Evolutionary conservation across 2,888 invertebrate genomes (phyloP), one percentile per base, ranked within the genome.

Genomic region (Macrophya annulata): DNA sequence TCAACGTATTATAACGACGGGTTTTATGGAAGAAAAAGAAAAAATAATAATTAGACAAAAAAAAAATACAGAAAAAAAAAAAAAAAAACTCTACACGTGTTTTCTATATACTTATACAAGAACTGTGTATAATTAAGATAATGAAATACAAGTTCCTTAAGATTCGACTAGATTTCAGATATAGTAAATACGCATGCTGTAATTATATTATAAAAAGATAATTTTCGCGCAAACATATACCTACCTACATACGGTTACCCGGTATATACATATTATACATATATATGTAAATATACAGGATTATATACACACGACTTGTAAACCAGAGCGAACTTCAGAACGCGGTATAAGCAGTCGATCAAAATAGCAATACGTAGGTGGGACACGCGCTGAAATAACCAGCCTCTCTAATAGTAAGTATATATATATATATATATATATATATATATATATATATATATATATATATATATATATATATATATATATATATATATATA

Each of bases 11-110:
- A 62, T n/a, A 4, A 12, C 62, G 62, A 62, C 21, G 62, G 4
- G 40, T 55, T 55, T 55, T 55, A n/a, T 51, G 0, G 5, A 17
- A 51, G 17, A n/a, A n/a, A n/a, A 1, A n/a, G 6, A 1, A 55
- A 55, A n/a, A 55, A 55, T 17, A 55, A 55, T 55, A 55, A 55
- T 1, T 10, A 48, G 10, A 12, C 4, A 5, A 55, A n/a, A n/a
- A 55, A 17, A 71, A 71, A 71, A 37, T n/a, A n/a, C n/a, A n/a
- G n/a, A 48, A 48, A 3, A 12, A 17, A 5, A 55, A n/a, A n/a
- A 55, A 17, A 71, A 71, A 71, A 37, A 71, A 40, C 17, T 31
- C 8, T 55, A 71, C 71, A 31, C 71, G n/a, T 71, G 71, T 71
- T 40, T 17, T 71, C 31, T 31, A 31, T 31, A 31, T 31, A 31